Conservation (phyloP, 1,140 invertebrate genomes). For the Drosophila grimshawi region DNA sequence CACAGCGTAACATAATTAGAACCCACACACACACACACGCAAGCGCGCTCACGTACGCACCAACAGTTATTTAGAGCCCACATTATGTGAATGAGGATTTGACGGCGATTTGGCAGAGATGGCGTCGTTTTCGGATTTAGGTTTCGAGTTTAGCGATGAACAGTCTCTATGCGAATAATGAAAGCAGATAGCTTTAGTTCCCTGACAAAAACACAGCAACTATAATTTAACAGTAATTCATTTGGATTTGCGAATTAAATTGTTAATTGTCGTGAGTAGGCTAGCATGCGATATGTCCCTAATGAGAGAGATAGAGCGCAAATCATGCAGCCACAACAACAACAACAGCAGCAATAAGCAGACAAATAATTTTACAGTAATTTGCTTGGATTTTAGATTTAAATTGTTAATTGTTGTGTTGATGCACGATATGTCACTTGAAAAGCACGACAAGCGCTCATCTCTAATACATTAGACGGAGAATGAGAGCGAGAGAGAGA, state of each 20-base stretch:
- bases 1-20: slow-evolving; percentile 80
- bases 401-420: neutral
- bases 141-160: slow-evolving; percentile 16
- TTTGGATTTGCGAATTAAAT: too few relatives aligned
- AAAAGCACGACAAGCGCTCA: slow-evolving; percentile 22
- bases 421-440: slow-evolving; percentile 13
- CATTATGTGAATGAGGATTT: slow-evolving; percentile 42
- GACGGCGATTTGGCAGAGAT: neutral
- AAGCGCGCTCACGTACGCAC: slow-evolving; percentile 11
- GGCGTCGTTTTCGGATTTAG: neutral
- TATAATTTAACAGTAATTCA: too few relatives aligned
- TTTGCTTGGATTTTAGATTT: too few relatives aligned
- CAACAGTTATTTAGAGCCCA: slow-evolving; percentile 32
- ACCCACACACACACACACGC: slow-evolving; percentile 45
- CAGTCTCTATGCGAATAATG: neutral
- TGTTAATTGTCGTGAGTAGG: too few relatives aligned
- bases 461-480: slow-evolving; percentile 16
- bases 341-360: too few relatives aligned
- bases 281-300: too few relatives aligned
- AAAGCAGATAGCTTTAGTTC: too few relatives aligned
- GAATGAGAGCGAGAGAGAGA: slow-evolving; percentile 24
- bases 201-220: too few relatives aligned
- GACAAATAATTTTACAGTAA: too few relatives aligned
- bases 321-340: too few relatives aligned
- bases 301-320: too few relatives aligned